Evolutionary conservation across 2,113 vertebrate species (phyloP).

Genomic region (Eretmochelys imbricata): DNA sequence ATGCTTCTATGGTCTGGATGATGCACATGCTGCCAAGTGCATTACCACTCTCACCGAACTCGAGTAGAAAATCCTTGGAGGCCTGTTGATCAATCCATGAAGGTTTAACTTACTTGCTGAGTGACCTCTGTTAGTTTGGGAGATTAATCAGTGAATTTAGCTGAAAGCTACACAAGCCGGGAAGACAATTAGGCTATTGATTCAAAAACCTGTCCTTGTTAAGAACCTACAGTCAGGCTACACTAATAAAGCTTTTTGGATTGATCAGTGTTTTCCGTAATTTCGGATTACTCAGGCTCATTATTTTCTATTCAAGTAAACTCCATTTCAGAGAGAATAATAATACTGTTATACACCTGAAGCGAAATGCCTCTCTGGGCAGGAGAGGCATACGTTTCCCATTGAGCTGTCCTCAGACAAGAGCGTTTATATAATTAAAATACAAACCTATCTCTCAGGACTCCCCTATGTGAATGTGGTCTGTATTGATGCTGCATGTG

Average conservation of each 20-base stretch:
- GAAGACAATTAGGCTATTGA: slow-evolving; percentile 46
- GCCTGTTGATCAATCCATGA: neutral
- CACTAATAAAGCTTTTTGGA: neutral
- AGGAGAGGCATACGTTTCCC: too few relatives aligned
- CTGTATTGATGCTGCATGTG: neutral
- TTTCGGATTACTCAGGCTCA: neutral
- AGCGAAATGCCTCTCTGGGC: neutral
- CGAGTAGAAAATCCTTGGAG: fast-evolving
- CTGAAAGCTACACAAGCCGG: slow-evolving; percentile 18
- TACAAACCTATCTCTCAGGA: neutral
- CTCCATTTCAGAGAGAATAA: neutral
- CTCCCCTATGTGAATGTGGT: neutral
- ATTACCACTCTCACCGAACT: neutral
- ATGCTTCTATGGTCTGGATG: neutral
- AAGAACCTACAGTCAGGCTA: neutral
- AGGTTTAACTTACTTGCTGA: neutral
- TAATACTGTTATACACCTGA: too few relatives aligned
- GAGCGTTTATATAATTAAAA: neutral
- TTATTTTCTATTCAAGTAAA: neutral
- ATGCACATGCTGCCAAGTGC: fast-evolving
- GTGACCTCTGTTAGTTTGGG: neutral
- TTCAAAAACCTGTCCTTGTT: neutral
- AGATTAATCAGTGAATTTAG: slow-evolving; percentile 27
- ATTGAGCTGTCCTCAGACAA: neutral
- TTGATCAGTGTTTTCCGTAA: neutral